Base-by-base conservation (phyloP, 1,140 invertebrate species). In the Danaus plexippus region DNA sequence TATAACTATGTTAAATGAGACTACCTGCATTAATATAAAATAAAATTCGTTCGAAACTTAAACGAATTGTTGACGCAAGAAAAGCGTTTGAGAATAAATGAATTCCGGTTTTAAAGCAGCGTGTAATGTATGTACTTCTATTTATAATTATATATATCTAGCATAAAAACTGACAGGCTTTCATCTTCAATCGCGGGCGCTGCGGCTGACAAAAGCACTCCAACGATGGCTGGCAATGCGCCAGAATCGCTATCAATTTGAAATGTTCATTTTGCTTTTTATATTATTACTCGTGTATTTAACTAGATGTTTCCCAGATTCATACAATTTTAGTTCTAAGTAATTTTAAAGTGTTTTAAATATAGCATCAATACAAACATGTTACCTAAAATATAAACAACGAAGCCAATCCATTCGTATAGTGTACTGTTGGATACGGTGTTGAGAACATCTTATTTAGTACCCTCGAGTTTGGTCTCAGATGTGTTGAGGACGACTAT, bases 161-260 rank as follows among this genome's bases (percentile, higher is more conserved):
- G 47, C 47, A 18, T 49, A 47, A 52, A 58, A 58, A 58, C 32
- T 58, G 57, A 54, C 45, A 57, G 47, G 46, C 59, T 57, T 61
- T 61, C 59, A 57, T 52, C 59, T 61, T 57, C 43, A 58, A 43
- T 47, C 58, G 57, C 59, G 62, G 57, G 56, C 54, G 52, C 49
- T 57, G 61, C 53, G 65, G 59, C 64, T 62, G 64, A 66, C 64
- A 66, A 69, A 66, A 66, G 64, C 57, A 64, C 61, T 65, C 59
- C 55, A 55, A 50, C 50, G 44, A 54, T 51, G 47, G 55, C 57
- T 64, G 61, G 61, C 64, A 46, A 41, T 9, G 12, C 32, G 64
- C 64, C 67, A 66, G 59, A 43, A 11, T 52, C 52, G 59, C 59
- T 66, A 57, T 64, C 57, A 70, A 67, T 68, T 68, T 64, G 63